Conservation (phyloP, 2,888 invertebrate genomes). For the Cheilosia scutellata region DNA sequence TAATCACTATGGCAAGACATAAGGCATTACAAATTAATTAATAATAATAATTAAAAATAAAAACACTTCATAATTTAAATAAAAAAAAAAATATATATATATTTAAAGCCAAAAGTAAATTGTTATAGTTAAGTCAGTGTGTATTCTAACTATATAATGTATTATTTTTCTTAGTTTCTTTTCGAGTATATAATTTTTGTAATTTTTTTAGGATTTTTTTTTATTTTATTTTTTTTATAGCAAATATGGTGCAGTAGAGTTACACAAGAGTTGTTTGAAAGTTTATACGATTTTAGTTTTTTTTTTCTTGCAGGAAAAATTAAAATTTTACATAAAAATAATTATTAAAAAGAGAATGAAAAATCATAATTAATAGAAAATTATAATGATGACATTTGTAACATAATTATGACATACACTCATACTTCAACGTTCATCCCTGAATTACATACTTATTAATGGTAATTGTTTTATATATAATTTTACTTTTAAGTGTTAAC, state of each 20-base stretch:
- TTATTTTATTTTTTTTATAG: conserved; percentile 59
- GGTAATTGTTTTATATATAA: conserved; percentile 50
- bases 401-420: conserved; percentile 57
- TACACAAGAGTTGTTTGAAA: conserved; percentile 62
- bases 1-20: conserved; percentile 75
- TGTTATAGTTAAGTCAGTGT: conserved; percentile 11
- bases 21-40: conserved; percentile 63
- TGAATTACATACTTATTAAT: conserved; percentile 65
- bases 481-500: conserved; percentile 58
- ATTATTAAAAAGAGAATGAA: background rate
- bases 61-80: background rate
- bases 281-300: conserved; percentile 8
- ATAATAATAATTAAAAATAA: conserved; percentile 15
- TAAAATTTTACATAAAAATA: background rate
- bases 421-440: conserved; percentile 68
- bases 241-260: conserved; percentile 71
- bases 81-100: conserved; percentile 6
- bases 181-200: conserved; percentile 58
- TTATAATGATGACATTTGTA: conserved; percentile 31
- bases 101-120: background rate
- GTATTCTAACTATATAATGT: conserved; percentile 47
- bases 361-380: conserved; percentile 4
- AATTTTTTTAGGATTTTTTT: conserved; percentile 30
- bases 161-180: conserved; percentile 44
- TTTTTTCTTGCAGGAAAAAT: conserved; percentile 32